A percentile compares a stretch with the other conserved stretches of the same genome.
phyloP scores from a whole-genome alignment of 2,888 invertebrate genomes.

The Tipula helvola region DNA sequence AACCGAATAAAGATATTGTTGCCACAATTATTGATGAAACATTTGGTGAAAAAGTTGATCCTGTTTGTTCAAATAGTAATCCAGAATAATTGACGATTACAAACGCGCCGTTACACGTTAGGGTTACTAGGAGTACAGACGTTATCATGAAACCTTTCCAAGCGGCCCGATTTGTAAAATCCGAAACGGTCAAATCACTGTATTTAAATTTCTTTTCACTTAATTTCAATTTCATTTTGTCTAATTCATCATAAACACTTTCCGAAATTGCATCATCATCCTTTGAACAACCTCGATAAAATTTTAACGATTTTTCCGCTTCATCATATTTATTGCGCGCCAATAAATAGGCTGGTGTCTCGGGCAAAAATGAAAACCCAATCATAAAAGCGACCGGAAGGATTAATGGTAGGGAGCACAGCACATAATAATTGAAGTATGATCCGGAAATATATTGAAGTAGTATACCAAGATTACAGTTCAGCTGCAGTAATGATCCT shows the following conservation, averaged over 20 bases:
- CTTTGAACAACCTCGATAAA: conserved; percentile 24
- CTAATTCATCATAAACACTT: not conserved
- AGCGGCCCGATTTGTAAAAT: conserved; percentile 23
- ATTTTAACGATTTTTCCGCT: conserved; percentile 29
- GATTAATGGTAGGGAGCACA: conserved; percentile 23
- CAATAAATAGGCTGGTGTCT: conserved; percentile 29
- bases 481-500: conserved; percentile 29
- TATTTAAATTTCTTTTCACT: not conserved
- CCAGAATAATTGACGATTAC: conserved; percentile 32
- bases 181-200: not conserved
- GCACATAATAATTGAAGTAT: conserved; percentile 24
- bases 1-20: conserved; percentile 28
- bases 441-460: conserved; percentile 26
- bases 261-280: not conserved
- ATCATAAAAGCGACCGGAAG: conserved; percentile 24
- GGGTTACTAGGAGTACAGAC: conserved; percentile 25
- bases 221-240: not conserved
- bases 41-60: conserved; percentile 27
- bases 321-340: conserved; percentile 21
- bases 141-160: conserved; percentile 27
- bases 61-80: conserved; percentile 28
- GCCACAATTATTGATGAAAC: conserved; percentile 30
- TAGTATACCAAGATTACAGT: conserved; percentile 28
- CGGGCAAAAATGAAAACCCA: conserved; percentile 28
- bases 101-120: conserved; percentile 31